Percentiles rank a stretch among this genome's conserved stretches.
These are phyloP conservation scores for Idris sp. DNA, from an alignment of 1,140 invertebrate species.

Conservation along the genomic window DNA sequence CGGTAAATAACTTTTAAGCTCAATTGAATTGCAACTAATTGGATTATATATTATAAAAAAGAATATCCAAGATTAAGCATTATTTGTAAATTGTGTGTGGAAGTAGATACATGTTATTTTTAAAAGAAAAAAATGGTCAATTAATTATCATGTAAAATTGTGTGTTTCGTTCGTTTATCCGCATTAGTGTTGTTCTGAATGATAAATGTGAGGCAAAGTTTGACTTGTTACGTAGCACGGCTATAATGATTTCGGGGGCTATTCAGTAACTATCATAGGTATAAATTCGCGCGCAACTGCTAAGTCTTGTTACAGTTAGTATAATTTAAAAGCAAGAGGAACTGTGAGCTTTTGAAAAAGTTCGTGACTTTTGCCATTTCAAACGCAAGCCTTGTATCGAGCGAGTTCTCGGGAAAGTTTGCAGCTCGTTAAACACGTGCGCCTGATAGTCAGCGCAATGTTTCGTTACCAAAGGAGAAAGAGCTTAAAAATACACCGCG, in stretches of 20 bases:
- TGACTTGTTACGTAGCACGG: slow-evolving; percentile 25
- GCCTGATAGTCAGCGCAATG: slow-evolving; percentile 31
- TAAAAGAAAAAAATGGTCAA: slow-evolving; percentile 1
- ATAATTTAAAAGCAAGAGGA: slow-evolving; percentile 49
- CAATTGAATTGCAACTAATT: slow-evolving; percentile 9
- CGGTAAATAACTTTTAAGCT: slow-evolving; percentile 31
- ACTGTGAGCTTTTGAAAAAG: slow-evolving; percentile 61
- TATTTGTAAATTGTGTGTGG: background rate
- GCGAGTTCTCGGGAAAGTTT: slow-evolving; percentile 59
- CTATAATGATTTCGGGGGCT: slow-evolving; percentile 36
- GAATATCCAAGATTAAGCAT: slow-evolving; percentile 1
- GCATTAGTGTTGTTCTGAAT: slow-evolving; percentile 39
- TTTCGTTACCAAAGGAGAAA: slow-evolving; percentile 53
- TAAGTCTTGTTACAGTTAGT: slow-evolving; percentile 43
- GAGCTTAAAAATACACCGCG: slow-evolving; percentile 34
- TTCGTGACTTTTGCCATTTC: slow-evolving; percentile 60
- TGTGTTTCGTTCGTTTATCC: slow-evolving; percentile 33
- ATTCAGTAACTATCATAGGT: slow-evolving; percentile 41
- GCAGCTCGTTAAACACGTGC: slow-evolving; percentile 63
- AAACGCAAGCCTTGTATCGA: slow-evolving; percentile 57
- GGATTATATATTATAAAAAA: slow-evolving; percentile 4
- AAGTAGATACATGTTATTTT: no score
- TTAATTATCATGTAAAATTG: slow-evolving; percentile 39
- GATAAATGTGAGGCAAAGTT: slow-evolving; percentile 35
- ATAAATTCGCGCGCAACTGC: slow-evolving; percentile 39